These are phyloP conservation scores for Papilio polytes DNA, from an alignment of 1,140 invertebrate genomes.

Conservation along the genomic window DNA sequence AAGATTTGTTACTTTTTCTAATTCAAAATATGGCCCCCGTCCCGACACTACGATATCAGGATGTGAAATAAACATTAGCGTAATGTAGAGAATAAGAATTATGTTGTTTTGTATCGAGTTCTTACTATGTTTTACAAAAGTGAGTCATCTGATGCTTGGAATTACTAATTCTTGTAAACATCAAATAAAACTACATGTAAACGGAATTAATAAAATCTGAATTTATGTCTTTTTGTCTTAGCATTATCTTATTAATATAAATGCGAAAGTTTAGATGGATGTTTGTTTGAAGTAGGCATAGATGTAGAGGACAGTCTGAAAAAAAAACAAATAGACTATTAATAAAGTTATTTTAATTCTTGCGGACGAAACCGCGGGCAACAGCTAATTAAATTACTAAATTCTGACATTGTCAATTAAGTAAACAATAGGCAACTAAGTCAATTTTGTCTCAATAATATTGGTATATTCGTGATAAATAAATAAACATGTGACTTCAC, in stretches of 20 bases:
- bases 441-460: not conserved
- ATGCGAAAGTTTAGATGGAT: too few relatives aligned
- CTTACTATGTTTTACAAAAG: not conserved
- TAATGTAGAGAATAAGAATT: constrained; percentile 4
- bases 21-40: constrained; percentile 35
- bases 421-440: too few relatives aligned
- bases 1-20: constrained; percentile 35
- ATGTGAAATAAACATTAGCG: constrained; percentile 20
- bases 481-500: not conserved
- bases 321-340: too few relatives aligned
- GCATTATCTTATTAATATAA: too few relatives aligned
- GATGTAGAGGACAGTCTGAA: too few relatives aligned
- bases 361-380: too few relatives aligned
- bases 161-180: constrained; percentile 13
- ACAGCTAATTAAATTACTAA: too few relatives aligned
- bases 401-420: too few relatives aligned
- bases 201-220: not conserved
- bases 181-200: not conserved
- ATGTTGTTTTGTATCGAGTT: not conserved
- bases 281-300: too few relatives aligned
- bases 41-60: not conserved
- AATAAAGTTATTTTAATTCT: too few relatives aligned
- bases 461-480: too few relatives aligned
- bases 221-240: too few relatives aligned
- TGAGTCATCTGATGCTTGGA: not conserved